These are phyloP conservation scores for Coracias cyanogaster DNA, from an alignment of 2,797 vertebrate species.

Conservation along the genomic window DNA sequence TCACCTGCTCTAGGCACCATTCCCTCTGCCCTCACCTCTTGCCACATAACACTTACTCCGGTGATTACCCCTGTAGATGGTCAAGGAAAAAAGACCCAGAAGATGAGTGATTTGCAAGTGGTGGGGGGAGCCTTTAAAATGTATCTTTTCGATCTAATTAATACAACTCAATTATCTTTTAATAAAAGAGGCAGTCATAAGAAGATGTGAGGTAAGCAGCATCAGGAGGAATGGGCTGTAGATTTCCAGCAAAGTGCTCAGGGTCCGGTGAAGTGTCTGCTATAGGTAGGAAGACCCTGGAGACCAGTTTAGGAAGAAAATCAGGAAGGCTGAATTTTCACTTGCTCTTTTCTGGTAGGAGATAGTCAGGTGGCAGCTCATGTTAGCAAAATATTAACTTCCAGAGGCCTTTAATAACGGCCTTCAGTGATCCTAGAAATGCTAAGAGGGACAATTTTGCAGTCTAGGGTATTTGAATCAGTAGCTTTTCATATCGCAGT, in stretches of 20 bases:
- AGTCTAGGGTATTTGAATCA: slow-evolving; percentile 57
- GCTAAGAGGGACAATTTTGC: slow-evolving; percentile 30
- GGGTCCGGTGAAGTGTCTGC: background rate
- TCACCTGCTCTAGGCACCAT: background rate
- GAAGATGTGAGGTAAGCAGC: background rate
- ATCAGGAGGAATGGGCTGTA: background rate
- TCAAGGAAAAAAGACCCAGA: background rate
- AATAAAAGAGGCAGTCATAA: background rate
- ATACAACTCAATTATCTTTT: background rate
- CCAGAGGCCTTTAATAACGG: slow-evolving; percentile 45
- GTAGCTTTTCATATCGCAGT: slow-evolving; percentile 30
- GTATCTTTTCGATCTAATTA: background rate
- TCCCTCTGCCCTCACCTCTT: background rate
- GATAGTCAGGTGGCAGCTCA: background rate
- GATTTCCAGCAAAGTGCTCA: background rate
- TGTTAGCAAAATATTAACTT: slow-evolving; percentile 11
- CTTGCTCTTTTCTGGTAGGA: background rate
- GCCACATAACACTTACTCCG: background rate
- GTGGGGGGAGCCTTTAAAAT: background rate
- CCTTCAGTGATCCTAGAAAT: slow-evolving; percentile 35
- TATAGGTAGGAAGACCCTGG: background rate
- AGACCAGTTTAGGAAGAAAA: background rate
- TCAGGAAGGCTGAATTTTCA: background rate
- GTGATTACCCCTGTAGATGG: background rate
- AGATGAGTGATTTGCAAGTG: background rate